Evolutionary conservation across 2,888 invertebrate genomes (phyloP).

Genomic region (Nephrotoma flavescens): DNA sequence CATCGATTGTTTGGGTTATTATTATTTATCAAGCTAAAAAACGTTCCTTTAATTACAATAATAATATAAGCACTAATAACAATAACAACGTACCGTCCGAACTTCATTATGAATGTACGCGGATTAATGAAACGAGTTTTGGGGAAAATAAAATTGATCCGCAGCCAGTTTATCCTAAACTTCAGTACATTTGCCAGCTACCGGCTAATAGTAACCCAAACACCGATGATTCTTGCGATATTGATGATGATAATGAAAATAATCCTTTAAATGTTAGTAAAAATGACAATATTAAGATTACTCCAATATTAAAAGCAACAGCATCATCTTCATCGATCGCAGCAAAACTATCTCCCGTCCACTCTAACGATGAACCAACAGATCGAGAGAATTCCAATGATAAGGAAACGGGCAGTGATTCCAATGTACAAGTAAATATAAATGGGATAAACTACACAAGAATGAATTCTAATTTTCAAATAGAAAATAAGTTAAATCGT

Average conservation of each 20-base stretch:
- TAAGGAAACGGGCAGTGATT: neutral
- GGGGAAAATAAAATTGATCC: neutral
- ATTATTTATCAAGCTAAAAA: constrained; percentile 76
- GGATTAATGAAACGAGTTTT: neutral
- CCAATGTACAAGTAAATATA: neutral
- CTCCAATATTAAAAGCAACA: neutral
- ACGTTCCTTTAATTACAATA: constrained; percentile 23
- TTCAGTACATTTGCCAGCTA: neutral
- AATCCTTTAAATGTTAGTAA: neutral
- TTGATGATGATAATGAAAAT: neutral
- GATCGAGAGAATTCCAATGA: neutral
- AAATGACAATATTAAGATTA: neutral
- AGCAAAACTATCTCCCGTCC: neutral
- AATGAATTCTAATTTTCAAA: neutral
- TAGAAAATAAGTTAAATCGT: neutral
- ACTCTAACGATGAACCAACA: neutral
- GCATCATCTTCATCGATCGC: neutral
- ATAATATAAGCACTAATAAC: constrained; percentile 1
- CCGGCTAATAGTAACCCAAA: neutral
- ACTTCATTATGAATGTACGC: neutral
- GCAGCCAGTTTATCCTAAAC: neutral
- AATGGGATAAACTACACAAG: neutral
- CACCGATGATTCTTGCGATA: neutral
- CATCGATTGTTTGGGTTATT: constrained; percentile 81
- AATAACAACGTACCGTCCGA: neutral